Evolutionary conservation across 2,888 invertebrate genomes (phyloP).

Genomic region (Pinctada fucata): DNA sequence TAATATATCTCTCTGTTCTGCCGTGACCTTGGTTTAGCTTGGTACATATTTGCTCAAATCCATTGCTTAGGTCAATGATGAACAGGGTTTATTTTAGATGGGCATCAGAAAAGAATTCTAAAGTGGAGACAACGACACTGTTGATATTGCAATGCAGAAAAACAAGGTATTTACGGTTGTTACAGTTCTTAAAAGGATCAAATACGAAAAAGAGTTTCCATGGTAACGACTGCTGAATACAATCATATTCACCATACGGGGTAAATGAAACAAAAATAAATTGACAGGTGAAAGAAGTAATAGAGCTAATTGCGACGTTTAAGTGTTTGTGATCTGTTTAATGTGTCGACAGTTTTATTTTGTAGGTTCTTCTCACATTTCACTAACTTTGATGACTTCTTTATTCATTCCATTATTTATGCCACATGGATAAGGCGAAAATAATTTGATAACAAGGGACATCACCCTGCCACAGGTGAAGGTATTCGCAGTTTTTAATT

Average conservation of each 20-base stretch:
- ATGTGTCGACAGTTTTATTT: constrained; percentile 13
- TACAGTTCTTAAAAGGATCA: too few relatives aligned
- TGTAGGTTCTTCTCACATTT: constrained; percentile 6
- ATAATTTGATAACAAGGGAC: constrained; percentile 27
- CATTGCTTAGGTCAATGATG: too few relatives aligned
- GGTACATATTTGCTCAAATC: too few relatives aligned
- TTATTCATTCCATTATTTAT: constrained; percentile 11
- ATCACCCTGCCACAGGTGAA: not conserved
- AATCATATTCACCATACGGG: constrained; percentile 6
- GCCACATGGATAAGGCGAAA: constrained; percentile 16
- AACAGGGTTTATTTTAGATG: too few relatives aligned
- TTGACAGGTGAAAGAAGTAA: not conserved
- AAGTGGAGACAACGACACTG: too few relatives aligned
- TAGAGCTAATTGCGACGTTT: not conserved
- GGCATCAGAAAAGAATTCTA: too few relatives aligned
- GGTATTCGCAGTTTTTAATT: not conserved
- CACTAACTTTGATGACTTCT: constrained; percentile 1
- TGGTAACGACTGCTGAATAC: not conserved
- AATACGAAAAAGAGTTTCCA: too few relatives aligned
- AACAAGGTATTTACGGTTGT: too few relatives aligned
- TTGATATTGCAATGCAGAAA: too few relatives aligned
- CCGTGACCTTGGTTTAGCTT: too few relatives aligned
- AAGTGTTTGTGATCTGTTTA: constrained; percentile 17
- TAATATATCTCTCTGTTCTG: too few relatives aligned
- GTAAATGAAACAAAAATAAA: constrained; percentile 27